Base-by-base conservation (phyloP, 2,113 vertebrate genomes). In the Aramus guarauna region DNA sequence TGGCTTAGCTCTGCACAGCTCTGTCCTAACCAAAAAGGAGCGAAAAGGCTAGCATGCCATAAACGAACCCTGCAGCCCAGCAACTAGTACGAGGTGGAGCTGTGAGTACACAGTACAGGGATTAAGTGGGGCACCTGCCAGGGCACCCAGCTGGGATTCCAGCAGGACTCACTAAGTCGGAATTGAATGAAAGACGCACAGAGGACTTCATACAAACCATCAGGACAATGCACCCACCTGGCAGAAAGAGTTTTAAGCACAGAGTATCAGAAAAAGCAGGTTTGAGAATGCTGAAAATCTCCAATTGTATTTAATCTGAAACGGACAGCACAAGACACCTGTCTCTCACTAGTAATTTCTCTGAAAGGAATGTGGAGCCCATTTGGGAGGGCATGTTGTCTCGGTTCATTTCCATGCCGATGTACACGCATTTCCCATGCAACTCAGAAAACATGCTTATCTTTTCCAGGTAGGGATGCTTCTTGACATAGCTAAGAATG, bases 31-130 rank as follows among this genome's bases (percentile, higher is more conserved):
- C 67, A 8, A 12, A 59, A 29, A 9, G 59, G 9, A 66, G 60
- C 82, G 12, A 2, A 62, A 41, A 58, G 73, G 47, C 48, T 11
- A 20, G 29, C 7, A 1, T 3, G 37, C 77, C 26, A 15, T 5
- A 18, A n/a, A 23, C 1, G 59, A 32, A 5, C 39, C 32, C 92
- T 13, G 86, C 55, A 52, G 55, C 82, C 29, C 71, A 37, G 24
- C 52, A 7, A 15, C n/a, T 1, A 21, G 29, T 4, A 3, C 4
- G 1, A 26, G 34, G 6, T 1, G n/a, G 13, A 39, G 64, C 62
- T 29, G 60, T 4, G 36, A 24, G 43, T 11, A 50, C 56, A 21
- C 43, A 6, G 58, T 43, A 20, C 24, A 5, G 84, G 32, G 41
- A 18, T 2, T 11, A 2, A 0, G 1, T 3, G 5, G 43, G 59